phyloP scores from a whole-genome alignment of 2,797 vertebrate species.

The Trematomus bernacchii region DNA sequence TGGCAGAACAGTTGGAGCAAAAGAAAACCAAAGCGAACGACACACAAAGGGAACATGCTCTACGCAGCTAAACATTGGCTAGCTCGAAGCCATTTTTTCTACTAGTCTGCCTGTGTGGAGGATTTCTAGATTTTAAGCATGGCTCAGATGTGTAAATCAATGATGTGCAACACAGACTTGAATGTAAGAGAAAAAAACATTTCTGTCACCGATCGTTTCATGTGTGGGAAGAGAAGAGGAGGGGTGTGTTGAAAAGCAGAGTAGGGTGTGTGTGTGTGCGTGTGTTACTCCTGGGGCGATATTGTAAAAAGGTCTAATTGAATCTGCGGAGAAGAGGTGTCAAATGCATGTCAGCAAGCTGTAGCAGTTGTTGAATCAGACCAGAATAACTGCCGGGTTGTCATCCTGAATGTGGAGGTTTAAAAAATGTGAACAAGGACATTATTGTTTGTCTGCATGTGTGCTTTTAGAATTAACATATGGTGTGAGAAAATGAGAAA shows the following conservation, averaged over 20 bases:
- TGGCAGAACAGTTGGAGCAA: constrained; percentile 28
- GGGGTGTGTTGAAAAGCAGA: constrained; percentile 7
- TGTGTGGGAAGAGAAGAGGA: constrained; percentile 34
- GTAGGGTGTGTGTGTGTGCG: constrained; percentile 8
- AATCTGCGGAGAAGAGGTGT: constrained; percentile 68
- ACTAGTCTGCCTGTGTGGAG: constrained; percentile 27
- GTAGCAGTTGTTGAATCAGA: constrained; percentile 43
- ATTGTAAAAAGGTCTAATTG: constrained; percentile 70
- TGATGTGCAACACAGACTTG: constrained; percentile 40
- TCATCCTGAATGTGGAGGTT: constrained; percentile 22
- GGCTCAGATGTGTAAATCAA: constrained; percentile 55
- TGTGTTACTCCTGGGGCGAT: constrained; percentile 49
- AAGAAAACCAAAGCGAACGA: constrained; percentile 23
- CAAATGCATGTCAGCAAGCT: constrained; percentile 62
- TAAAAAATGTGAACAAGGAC: constrained; percentile 8
- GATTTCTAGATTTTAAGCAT: constrained; percentile 41
- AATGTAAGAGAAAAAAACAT: constrained; percentile 1
- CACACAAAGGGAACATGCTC: constrained; percentile 14
- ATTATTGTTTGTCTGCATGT: background rate
- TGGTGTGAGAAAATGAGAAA: constrained; percentile 9
- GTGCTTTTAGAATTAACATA: background rate
- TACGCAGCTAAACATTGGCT: constrained; percentile 9
- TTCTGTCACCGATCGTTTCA: constrained; percentile 56
- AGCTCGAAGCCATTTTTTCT: constrained; percentile 32
- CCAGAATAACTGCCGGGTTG: constrained; percentile 23